These are phyloP conservation scores for Micrastur ruficollis DNA, from an alignment of 2,797 vertebrate genomes.

Conservation along the genomic window DNA sequence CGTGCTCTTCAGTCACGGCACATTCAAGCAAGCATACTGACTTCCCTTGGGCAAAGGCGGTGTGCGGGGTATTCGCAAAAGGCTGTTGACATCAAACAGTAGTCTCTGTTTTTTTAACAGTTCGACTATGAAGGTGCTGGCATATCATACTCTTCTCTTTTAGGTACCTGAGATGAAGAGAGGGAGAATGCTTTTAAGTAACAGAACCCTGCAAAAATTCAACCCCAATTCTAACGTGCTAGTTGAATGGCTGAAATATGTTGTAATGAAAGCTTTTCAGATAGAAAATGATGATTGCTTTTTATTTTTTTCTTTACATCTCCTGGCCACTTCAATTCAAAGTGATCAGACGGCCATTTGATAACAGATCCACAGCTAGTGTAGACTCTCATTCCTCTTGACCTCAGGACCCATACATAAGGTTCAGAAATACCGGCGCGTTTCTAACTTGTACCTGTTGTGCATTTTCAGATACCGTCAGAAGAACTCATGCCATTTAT, in stretches of 20 bases:
- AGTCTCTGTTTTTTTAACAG: slow-evolving; percentile 79
- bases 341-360: too few species aligned
- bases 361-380: neutral
- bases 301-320: neutral
- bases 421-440: accelerated
- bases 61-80: neutral
- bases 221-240: accelerated
- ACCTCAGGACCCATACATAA: neutral
- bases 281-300: neutral
- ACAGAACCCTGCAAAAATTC: neutral
- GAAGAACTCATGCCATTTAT: too few species aligned
- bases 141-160: slow-evolving; percentile 77
- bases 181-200: neutral
- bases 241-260: neutral
- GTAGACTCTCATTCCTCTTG: neutral
- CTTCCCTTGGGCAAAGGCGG: neutral
- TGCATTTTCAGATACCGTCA: neutral
- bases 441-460: neutral
- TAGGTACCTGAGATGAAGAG: slow-evolving; percentile 71
- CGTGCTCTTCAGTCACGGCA: neutral
- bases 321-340: neutral
- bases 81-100: slow-evolving; percentile 67
- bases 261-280: neutral
- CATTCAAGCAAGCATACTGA: too few species aligned
- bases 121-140: slow-evolving; percentile 72